These are phyloP conservation scores for rat (Rattus norvegicus) DNA, from an alignment of 2,113 vertebrate species.

Conservation along the genomic window DNA sequence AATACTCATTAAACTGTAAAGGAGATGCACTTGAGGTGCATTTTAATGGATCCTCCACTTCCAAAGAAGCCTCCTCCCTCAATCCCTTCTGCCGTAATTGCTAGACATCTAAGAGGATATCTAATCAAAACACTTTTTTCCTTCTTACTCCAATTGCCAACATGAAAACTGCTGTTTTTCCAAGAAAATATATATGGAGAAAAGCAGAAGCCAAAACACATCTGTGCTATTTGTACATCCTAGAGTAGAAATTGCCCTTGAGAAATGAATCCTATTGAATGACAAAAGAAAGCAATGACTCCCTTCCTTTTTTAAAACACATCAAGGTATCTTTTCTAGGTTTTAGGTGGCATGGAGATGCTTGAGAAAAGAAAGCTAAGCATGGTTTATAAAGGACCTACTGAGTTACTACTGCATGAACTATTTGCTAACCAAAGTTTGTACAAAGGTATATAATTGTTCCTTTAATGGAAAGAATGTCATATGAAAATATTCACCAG, in stretches of 20 bases:
- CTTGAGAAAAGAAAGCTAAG: background rate
- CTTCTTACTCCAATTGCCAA: background rate
- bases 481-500: background rate
- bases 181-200: background rate
- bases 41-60: background rate
- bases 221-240: background rate
- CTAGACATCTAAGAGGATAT: conserved; percentile 17
- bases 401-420: background rate
- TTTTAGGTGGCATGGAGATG: background rate
- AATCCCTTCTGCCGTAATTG: background rate
- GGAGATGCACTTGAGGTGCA: background rate
- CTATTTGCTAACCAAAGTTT: background rate
- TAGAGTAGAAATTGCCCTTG: background rate
- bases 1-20: background rate
- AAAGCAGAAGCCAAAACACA: background rate
- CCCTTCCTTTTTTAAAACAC: background rate
- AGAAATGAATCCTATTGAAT: background rate
- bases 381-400: background rate
- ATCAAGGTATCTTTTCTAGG: background rate
- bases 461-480: background rate
- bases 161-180: background rate
- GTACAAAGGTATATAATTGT: background rate
- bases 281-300: background rate
- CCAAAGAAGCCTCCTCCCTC: background rate
- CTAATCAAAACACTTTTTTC: background rate